A percentile compares a stretch with the other conserved stretches of the same genome.
Evolutionary conservation across 2,113 vertebrate species (phyloP).

Genomic region (Reinhardtius hippoglossoides): DNA sequence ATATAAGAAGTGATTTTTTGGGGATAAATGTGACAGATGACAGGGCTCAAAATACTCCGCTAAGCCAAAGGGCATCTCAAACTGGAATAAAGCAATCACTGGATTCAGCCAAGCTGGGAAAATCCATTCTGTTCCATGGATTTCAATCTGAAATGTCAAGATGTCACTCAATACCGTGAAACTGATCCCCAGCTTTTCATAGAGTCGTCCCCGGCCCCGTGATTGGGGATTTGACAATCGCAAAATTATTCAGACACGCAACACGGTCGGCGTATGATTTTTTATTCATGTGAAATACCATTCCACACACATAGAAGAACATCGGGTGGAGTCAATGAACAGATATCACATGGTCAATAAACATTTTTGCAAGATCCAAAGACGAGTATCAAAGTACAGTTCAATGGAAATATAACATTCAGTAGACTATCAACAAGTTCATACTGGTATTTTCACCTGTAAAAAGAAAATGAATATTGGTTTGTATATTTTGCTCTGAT

Average conservation of each 20-base stretch:
- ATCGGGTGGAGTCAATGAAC: conserved; percentile 69
- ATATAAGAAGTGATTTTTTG: conserved; percentile 18
- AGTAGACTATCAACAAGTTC: conserved; percentile 66
- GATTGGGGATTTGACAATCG: background rate
- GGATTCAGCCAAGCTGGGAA: conserved; percentile 27
- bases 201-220: background rate
- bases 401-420: conserved; percentile 69
- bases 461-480: conserved; percentile 70
- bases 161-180: conserved; percentile 49
- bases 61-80: conserved; percentile 34
- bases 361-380: conserved; percentile 64
- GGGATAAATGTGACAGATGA: conserved; percentile 42
- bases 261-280: conserved; percentile 46
- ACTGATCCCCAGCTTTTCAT: conserved; percentile 19
- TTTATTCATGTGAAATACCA: conserved; percentile 79
- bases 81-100: conserved; percentile 49
- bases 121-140: conserved; percentile 41
- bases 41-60: conserved; percentile 17
- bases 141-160: conserved; percentile 56
- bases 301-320: conserved; percentile 76
- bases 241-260: conserved; percentile 1
- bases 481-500: conserved; percentile 57
- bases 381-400: conserved; percentile 75
- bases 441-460: conserved; percentile 42
- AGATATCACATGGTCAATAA: conserved; percentile 67